A percentile compares a stretch with the other conserved stretches of the same genome.
phyloP scores from a whole-genome alignment of 2,888 invertebrate species.

The Incurvaria masculella region DNA sequence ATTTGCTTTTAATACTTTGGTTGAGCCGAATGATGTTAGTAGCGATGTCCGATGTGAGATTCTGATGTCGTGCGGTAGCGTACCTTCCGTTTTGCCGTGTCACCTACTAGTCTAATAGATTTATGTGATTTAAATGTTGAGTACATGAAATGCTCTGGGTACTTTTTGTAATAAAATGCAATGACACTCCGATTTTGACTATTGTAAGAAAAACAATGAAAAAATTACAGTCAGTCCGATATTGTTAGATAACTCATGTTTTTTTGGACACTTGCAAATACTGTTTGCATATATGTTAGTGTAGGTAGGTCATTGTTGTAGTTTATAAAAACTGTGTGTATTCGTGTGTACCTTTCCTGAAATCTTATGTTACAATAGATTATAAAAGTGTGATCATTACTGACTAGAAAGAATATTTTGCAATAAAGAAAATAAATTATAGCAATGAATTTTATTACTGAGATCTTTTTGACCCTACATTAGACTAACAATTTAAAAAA shows the following conservation, averaged over 20 bases:
- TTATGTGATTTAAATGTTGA: neutral
- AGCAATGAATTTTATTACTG: no score
- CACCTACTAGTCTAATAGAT: neutral
- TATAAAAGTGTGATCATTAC: conserved; percentile 37
- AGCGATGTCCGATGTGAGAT: neutral
- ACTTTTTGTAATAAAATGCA: neutral
- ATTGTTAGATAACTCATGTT: no score
- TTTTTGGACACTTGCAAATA: no score
- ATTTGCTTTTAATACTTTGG: neutral
- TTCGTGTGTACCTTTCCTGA: conserved; percentile 29
- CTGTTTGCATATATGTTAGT: neutral
- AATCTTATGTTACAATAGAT: conserved; percentile 45
- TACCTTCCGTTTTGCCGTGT: neutral
- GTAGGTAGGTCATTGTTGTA: neutral
- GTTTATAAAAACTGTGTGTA: neutral
- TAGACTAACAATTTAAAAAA: no score
- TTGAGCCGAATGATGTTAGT: neutral
- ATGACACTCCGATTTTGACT: no score
- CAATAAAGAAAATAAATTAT: conserved; percentile 40
- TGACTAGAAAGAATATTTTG: conserved; percentile 47
- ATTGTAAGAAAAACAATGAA: no score
- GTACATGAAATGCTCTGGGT: neutral
- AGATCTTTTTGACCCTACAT: no score
- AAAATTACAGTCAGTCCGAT: no score
- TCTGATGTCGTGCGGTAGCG: no score